Evolutionary conservation across 2,888 invertebrate species (phyloP).

Genomic region (Cantharis nigra): DNA sequence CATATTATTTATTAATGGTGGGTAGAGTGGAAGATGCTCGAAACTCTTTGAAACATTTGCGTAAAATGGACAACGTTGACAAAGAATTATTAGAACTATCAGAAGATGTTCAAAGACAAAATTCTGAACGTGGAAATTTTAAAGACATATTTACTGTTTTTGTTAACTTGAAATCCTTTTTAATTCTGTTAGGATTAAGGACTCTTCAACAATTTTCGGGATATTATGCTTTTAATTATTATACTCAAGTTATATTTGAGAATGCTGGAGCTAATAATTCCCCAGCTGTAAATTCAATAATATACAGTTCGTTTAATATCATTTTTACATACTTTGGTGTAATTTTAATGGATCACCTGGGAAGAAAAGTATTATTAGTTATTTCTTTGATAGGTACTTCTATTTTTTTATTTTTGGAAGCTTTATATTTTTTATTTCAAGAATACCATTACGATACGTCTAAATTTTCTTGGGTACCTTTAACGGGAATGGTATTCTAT

Average conservation of each 20-base stretch:
- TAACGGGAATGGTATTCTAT: conserved; percentile 39
- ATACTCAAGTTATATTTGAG: conserved; percentile 46
- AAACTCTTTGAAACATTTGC: conserved; percentile 37
- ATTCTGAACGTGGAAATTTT: conserved; percentile 46
- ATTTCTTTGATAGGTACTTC: conserved; percentile 37
- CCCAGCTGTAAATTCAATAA: conserved; percentile 40
- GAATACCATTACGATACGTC: conserved; percentile 33
- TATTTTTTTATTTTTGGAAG: conserved; percentile 32
- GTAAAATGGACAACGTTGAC: conserved; percentile 32
- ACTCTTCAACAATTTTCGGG: conserved; percentile 47
- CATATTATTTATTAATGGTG: conserved; percentile 43
- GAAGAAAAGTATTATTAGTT: conserved; percentile 39
- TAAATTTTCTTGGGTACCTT: conserved; percentile 39
- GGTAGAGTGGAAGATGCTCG: conserved; percentile 40
- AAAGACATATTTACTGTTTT: conserved; percentile 42
- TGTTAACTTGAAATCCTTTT: conserved; percentile 43
- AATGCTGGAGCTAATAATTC: conserved; percentile 43
- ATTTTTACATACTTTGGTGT: conserved; percentile 23
- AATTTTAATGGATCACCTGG: conserved; percentile 38
- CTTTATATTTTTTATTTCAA: conserved; percentile 40
- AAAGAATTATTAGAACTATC: conserved; percentile 37
- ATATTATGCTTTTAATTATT: conserved; percentile 39
- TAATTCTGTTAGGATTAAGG: conserved; percentile 43
- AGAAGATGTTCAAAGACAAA: conserved; percentile 43
- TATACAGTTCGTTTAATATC: conserved; percentile 34